These are phyloP conservation scores for Cyrtorhinus lividipennis DNA, from an alignment of 1,140 invertebrate species.

Conservation along the genomic window DNA sequence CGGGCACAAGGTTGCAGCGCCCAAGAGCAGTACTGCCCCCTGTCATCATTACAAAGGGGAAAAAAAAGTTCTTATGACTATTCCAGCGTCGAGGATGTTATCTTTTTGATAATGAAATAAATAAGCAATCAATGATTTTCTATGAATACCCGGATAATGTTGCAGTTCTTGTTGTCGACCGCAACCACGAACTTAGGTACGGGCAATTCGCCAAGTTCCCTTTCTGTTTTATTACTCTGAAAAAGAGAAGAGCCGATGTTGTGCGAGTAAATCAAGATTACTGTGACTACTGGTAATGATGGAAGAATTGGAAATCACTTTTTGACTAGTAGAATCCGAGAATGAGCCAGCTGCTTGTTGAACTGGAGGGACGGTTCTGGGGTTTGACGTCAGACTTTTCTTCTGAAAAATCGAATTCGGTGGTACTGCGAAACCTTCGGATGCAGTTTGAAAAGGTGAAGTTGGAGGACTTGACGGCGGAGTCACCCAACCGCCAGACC, in stretches of 20 bases:
- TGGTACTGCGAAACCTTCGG: neutral
- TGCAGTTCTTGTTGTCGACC: conserved; percentile 3
- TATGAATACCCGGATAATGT: neutral
- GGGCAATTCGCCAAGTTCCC: neutral
- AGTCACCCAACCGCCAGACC: conserved; percentile 32
- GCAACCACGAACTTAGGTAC: neutral
- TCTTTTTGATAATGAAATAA: neutral
- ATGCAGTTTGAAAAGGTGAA: neutral
- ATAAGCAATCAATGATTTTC: neutral
- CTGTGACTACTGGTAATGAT: no score
- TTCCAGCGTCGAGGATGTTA: no score
- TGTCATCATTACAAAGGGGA: no score
- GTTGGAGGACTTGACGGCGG: conserved; percentile 12
- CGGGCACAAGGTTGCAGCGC: no score
- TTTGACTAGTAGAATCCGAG: neutral
- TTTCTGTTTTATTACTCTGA: conserved; percentile 8
- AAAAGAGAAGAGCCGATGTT: neutral
- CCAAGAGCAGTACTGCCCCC: no score
- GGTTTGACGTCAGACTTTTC: neutral
- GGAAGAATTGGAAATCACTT: neutral
- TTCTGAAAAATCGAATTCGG: neutral
- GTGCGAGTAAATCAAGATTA: neutral
- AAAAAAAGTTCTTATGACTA: no score
- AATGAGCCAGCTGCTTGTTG: neutral
- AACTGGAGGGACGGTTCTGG: neutral